These are phyloP conservation scores for Eucidaris tribuloides DNA, from an alignment of 35 echinoderm and acorn worm genomes.

Conservation along the genomic window DNA sequence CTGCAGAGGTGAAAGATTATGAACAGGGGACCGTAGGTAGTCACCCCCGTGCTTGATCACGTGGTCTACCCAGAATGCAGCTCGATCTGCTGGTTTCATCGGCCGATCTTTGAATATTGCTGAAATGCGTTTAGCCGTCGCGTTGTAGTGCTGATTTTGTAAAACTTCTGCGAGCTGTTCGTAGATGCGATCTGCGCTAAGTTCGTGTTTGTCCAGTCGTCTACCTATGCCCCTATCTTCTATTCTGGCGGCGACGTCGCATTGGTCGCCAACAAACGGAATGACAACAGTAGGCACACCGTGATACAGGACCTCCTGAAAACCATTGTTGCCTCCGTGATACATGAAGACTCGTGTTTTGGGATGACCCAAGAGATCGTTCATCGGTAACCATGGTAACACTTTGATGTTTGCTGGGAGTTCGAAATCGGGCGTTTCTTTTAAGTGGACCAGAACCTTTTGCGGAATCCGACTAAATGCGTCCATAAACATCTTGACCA, in stretches of 20 bases:
- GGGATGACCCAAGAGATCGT: slow-evolving; percentile 57
- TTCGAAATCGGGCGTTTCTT: background rate
- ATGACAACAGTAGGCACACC: slow-evolving; percentile 36
- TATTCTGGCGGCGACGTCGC: slow-evolving; percentile 9
- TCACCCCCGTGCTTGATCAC: slow-evolving; percentile 61
- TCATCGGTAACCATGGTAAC: slow-evolving; percentile 58
- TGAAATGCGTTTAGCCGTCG: slow-evolving; percentile 30
- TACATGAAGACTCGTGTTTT: slow-evolving; percentile 26
- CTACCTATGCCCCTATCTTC: slow-evolving; percentile 13
- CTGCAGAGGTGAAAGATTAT: background rate
- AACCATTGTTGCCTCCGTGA: slow-evolving; percentile 43
- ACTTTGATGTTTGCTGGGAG: slow-evolving; percentile 32
- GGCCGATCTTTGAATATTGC: slow-evolving; percentile 52
- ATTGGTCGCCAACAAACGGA: slow-evolving; percentile 20
- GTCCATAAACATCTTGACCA: slow-evolving; percentile 4
- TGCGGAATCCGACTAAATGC: slow-evolving; percentile 36
- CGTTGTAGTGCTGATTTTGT: slow-evolving; percentile 5
- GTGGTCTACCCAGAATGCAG: slow-evolving; percentile 59
- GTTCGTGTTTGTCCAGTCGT: background rate
- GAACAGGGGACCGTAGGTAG: background rate
- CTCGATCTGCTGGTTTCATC: slow-evolving; percentile 25
- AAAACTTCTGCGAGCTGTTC: background rate
- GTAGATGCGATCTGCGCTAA: background rate
- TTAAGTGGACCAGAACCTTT: slow-evolving; percentile 52
- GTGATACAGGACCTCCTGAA: slow-evolving; percentile 44